Base-by-base conservation (phyloP, 2,113 vertebrate genomes). In the Holacanthus passer region DNA sequence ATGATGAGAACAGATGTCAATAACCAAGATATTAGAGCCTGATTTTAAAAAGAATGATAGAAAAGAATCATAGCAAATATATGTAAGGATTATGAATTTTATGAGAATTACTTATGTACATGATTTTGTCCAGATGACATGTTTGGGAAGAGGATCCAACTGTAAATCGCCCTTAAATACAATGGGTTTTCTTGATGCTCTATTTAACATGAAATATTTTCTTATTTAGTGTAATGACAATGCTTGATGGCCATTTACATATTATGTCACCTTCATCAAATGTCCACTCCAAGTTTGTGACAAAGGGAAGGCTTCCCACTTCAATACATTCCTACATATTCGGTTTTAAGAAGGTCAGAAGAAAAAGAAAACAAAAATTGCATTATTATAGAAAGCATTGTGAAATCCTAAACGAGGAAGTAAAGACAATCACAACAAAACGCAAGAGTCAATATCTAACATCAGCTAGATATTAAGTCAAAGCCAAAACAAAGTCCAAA, bases 1-100 rank as follows among this genome's bases (percentile, higher is more conserved):
- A 37, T 19, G 29, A 45, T 43, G 35, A 47, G 16, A 47, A 59
- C 5, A 74, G 35, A 78, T 47, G 29, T 69, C 68, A 65, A 29
- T 37, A 37, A 32, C 17, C 16, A 32, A 32, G 29, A 45, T 50
- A 29, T 48, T 9, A 39, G 22, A 47, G n/a, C 27, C 29, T 64
- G 58, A 31, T 50, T 59, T n/a, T n/a, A n/a, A n/a, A n/a, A n/a
- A n/a, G n/a, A n/a, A n/a, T n/a, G n/a, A n/a, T n/a, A n/a, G n/a
- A n/a, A n/a, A n/a, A n/a, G n/a, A n/a, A n/a, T n/a, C n/a, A n/a
- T n/a, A n/a, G n/a, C n/a, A n/a, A n/a, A n/a, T n/a, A n/a, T n/a
- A n/a, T n/a, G n/a, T n/a, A n/a, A n/a, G n/a, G n/a, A n/a, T n/a
- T n/a, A n/a, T 58, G 1, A 37, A 35, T 67, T 35, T 47, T 45